Base-by-base conservation (phyloP, 2,888 invertebrate species). In the Liodrosophila aerea region DNA sequence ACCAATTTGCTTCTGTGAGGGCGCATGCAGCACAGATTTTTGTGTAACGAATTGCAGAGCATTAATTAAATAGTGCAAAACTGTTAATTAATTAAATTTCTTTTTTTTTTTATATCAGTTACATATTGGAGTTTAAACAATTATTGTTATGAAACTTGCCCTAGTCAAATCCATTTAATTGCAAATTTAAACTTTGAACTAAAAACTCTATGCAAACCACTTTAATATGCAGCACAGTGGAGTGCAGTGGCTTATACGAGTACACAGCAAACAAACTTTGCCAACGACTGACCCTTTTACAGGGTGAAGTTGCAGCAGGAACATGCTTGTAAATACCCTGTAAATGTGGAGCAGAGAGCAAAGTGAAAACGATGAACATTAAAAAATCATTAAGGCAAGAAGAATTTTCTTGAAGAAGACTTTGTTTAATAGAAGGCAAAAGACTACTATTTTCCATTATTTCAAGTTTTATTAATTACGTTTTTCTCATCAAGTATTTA, bases 41-140 rank as follows among this genome's bases (percentile, higher is more conserved):
- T 39, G 51, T 37, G 30, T 59, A 63, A 71, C 57, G 76, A 65
- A 81, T 81, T 68, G 61, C 16, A 18, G 39, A 39, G 40, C 59
- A 71, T 80, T 72, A 57, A 68, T 65, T 68, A 22, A 65, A 52
- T 27, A 27, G 9, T 13, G 13, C 7, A 18, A 58, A 52, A 31
- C 49, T 27, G 30, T 50, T 53, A 49, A 68, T 56, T 64, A 73
- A 72, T 72, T 73, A 36, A 39, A 59, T 56, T 54, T 40, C 16
- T 7, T 29, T 29, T 8, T 9, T 5, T 18, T 27, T 11, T 22
- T 22, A n/a, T 22, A 22, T 22, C 22, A 22, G 22, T 22, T 22
- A 22, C 2, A 22, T 4, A 22, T n/a, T n/a, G n/a, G n/a, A n/a
- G n/a, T n/a, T n/a, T n/a, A n/a, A n/a, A n/a, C n/a, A n/a, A n/a